Conservation (phyloP, 1,140 invertebrate genomes). For the Tetranychus urticae region DNA sequence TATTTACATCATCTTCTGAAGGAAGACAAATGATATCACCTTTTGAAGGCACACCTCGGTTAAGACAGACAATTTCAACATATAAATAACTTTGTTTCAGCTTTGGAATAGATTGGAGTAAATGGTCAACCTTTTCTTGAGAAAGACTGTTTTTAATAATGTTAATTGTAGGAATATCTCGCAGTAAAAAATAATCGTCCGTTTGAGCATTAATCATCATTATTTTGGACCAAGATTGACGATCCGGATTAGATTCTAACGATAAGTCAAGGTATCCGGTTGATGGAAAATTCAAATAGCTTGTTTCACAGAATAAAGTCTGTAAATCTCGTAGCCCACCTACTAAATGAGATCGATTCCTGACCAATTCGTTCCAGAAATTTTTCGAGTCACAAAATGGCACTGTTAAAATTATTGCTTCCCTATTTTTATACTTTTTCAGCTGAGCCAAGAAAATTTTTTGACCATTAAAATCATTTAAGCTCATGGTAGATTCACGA, state of each 20-base stretch:
- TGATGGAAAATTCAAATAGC: not conserved
- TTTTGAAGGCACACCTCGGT: not conserved
- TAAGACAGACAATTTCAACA: conserved; percentile 1
- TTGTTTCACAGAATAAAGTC: not conserved
- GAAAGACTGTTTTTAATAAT: not conserved
- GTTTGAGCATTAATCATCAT: not conserved
- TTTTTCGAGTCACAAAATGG: not conserved
- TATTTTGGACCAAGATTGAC: not conserved
- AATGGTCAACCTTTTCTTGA: not conserved
- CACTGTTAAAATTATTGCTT: not conserved
- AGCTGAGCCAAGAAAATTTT: too few species aligned
- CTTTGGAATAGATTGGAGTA: not conserved
- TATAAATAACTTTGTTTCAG: not conserved
- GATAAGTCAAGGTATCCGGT: conserved; percentile 4
- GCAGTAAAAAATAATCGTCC: not conserved
- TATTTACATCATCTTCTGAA: not conserved
- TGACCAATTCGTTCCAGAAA: conserved; percentile 3
- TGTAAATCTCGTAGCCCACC: conserved; percentile 7
- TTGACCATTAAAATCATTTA: too few species aligned
- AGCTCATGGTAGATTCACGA: too few species aligned
- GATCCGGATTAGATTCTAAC: not conserved
- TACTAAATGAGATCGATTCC: conserved; percentile 5
- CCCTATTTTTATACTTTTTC: too few species aligned
- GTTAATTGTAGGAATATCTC: not conserved
- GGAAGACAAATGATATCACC: conserved; percentile 3